Conservation (phyloP, 2,888 invertebrate genomes). For the Lydus trimaculatus region DNA sequence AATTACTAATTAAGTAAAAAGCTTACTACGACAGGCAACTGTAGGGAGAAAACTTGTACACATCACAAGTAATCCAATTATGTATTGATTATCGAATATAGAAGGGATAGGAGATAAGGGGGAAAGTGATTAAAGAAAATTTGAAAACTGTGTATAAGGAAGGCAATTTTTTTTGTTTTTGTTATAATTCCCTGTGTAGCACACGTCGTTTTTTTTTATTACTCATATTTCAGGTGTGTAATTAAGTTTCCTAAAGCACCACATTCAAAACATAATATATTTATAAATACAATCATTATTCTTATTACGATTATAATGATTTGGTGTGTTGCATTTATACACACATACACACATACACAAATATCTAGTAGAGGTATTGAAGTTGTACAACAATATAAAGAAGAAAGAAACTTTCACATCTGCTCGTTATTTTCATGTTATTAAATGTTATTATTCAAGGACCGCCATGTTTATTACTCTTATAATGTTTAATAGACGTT, state of each 20-base stretch:
- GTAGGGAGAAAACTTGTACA: neutral
- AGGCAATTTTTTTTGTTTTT: neutral
- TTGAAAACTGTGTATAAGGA: constrained; percentile 9
- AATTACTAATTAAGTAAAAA: constrained; percentile 17
- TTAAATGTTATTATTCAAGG: constrained; percentile 49
- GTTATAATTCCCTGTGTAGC: neutral
- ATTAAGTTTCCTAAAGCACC: constrained; percentile 32
- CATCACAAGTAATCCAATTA: constrained; percentile 6
- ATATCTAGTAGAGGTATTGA: neutral
- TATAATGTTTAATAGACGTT: constrained; percentile 40
- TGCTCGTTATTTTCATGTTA: constrained; percentile 46
- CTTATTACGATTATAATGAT: constrained; percentile 22
- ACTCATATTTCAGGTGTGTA: constrained; percentile 32
- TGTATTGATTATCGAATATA: constrained; percentile 6
- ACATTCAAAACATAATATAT: constrained; percentile 27
- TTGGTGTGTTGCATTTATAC: neutral
- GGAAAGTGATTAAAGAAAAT: neutral
- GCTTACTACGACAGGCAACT: constrained; percentile 1
- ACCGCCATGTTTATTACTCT: constrained; percentile 43
- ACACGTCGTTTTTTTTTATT: constrained; percentile 20
- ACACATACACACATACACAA: too few relatives aligned
- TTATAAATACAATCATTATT: constrained; percentile 36
- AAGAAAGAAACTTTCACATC: constrained; percentile 50
- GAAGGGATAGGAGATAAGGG: neutral
- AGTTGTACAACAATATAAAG: constrained; percentile 32